phyloP scores from a whole-genome alignment of 2,888 invertebrate species.

The Masnerella sp. region DNA sequence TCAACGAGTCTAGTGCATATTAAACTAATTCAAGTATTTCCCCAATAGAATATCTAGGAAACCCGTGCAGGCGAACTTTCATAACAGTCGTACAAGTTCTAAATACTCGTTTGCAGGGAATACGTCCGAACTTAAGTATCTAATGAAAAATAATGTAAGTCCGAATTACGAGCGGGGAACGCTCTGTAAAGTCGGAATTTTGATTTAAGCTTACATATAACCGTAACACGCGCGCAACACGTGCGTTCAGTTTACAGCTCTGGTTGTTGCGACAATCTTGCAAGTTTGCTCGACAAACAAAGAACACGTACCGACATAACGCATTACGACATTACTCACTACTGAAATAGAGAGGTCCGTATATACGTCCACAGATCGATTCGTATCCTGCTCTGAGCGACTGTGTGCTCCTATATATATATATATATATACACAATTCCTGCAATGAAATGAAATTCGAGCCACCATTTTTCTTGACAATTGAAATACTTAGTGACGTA shows the following conservation, averaged over 20 bases:
- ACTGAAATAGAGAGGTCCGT: conserved; percentile 34
- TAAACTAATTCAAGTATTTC: too few species aligned
- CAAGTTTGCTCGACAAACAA: conserved; percentile 62
- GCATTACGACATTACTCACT: conserved; percentile 65
- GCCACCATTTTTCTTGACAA: conserved; percentile 4
- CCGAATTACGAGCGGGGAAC: not conserved
- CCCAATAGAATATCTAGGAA: too few species aligned
- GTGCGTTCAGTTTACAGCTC: conserved; percentile 60
- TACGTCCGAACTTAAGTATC: not conserved
- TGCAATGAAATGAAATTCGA: conserved; percentile 30
- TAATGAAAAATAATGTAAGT: conserved; percentile 10
- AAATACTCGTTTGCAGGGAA: too few species aligned
- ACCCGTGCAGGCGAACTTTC: too few species aligned
- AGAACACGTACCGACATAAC: conserved; percentile 66
- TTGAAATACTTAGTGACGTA: conserved; percentile 22
- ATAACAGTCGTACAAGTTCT: too few species aligned
- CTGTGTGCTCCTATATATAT: too few species aligned
- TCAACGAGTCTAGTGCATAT: too few species aligned
- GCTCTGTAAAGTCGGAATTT: conserved; percentile 17
- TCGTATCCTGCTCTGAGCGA: conserved; percentile 13
- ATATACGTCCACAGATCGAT: conserved; percentile 40
- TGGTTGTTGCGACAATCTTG: conserved; percentile 58
- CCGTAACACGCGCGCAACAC: conserved; percentile 34
- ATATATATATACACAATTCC: not conserved
- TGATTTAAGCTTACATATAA: conserved; percentile 20